Evolutionary conservation across 2,113 vertebrate genomes (phyloP), one percentile per base, ranked within the genome.

Genomic region (Crocuta crocuta): DNA sequence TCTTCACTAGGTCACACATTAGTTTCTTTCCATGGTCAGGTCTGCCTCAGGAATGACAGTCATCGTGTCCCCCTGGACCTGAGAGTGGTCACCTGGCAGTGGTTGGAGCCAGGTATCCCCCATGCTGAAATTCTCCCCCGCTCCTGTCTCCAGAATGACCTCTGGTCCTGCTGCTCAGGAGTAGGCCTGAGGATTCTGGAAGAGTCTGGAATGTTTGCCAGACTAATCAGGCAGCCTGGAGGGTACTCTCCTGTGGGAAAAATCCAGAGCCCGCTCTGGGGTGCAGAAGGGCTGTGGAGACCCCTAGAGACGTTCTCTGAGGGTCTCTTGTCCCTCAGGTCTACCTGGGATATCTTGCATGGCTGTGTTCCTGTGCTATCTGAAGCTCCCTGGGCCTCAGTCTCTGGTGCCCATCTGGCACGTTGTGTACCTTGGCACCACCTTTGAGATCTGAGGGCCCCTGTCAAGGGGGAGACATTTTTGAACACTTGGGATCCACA

Each of bases 201-300:
- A 45, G 81, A 53, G 12, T 28, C 68, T 15, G 1, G 45, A 80
- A 70, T 3, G 12, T 55, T n/a, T 4, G 12, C 45, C 68, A 73
- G 93, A 90, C 65, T 78, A 91, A 96, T 65, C 71, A 70, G 90
- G 26, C n/a, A 68, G 33, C 17, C 76, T 63, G 66, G 65, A 73
- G 82, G 85, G 61, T n/a, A 43, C 35, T 88, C 5, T 65, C 8
- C 7, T 35, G 8, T 74, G 76, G 83, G 66, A 73, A 87, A 97
- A 94, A 58, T 55, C 58, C 83, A 24, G 28, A 80, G 48, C 86
- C 70, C 12, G 10, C 61, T 66, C 63, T 71, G 63, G 58, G 15
- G 6, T 65, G 17, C 45, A 87, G 85, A 65, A 63, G 88, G 43
- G 5, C 74, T 91, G 13, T 19, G 50, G 82, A 73, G 71, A 90